Percentiles rank a stretch among this genome's conserved stretches.
Evolutionary conservation across 2,797 vertebrate genomes (phyloP).

Genomic region (Caiman crocodilus): DNA sequence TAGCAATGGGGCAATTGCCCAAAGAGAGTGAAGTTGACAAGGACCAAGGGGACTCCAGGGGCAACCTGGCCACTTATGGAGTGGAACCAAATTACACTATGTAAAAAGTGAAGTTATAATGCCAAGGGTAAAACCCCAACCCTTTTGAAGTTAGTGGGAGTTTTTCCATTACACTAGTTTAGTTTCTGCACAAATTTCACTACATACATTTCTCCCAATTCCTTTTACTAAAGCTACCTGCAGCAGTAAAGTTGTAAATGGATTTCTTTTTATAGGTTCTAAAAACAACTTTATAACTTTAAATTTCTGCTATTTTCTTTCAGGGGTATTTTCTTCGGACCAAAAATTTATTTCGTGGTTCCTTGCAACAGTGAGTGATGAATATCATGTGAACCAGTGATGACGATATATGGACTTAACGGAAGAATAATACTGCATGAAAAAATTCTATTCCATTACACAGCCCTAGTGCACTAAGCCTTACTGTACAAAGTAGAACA

Average conservation of each 20-base stretch:
- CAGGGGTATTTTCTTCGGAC: conserved; percentile 87
- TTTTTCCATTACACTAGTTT: neutral
- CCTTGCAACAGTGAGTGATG: conserved; percentile 81
- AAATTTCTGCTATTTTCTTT: conserved; percentile 72
- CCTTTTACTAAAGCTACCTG: too few relatives aligned
- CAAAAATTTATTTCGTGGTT: conserved; percentile 86
- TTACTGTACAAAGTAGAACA: neutral
- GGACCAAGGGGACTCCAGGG: too few relatives aligned
- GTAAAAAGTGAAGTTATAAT: neutral
- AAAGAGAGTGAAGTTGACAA: too few relatives aligned
- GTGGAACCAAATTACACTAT: neutral
- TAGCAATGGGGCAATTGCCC: too few relatives aligned
- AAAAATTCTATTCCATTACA: neutral
- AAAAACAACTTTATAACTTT: neutral
- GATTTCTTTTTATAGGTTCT: neutral
- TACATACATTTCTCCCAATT: too few relatives aligned
- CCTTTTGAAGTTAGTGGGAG: neutral
- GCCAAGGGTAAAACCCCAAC: neutral
- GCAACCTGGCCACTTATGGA: too few relatives aligned
- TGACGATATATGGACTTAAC: neutral
- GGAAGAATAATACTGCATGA: neutral
- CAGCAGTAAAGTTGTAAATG: neutral
- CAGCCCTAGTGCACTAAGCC: neutral
- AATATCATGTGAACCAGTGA: neutral
- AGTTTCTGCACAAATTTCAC: neutral